phyloP scores from a whole-genome alignment of 2,888 invertebrate genomes.

The Synanthedon andrenaeformis region DNA sequence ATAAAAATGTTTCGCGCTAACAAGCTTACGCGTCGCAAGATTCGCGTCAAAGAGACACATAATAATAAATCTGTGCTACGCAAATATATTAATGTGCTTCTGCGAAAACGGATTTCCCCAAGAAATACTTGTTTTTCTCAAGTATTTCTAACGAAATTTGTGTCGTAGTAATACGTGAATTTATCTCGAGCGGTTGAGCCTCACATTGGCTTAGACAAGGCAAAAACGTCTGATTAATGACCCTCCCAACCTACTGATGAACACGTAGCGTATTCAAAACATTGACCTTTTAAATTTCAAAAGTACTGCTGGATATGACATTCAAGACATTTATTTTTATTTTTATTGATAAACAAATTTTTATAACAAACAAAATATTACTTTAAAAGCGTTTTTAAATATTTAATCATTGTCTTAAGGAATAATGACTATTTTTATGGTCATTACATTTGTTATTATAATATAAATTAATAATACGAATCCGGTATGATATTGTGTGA shows the following conservation, averaged over 20 bases:
- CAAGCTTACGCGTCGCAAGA: too few species aligned
- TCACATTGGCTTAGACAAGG: conserved; percentile 9
- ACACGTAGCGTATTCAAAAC: conserved; percentile 26
- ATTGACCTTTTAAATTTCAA: conserved; percentile 3
- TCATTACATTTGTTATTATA: too few species aligned
- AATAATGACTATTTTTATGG: too few species aligned
- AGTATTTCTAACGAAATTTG: conserved; percentile 14
- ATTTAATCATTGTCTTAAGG: not conserved
- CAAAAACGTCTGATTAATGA: conserved; percentile 47
- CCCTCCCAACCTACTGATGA: conserved; percentile 21
- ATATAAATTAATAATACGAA: too few species aligned
- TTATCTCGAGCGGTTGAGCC: conserved; percentile 13
- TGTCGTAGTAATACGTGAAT: conserved; percentile 20
- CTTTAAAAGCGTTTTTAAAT: not conserved
- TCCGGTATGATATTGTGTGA: too few species aligned
- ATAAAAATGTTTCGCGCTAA: too few species aligned
- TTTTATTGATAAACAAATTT: too few species aligned
- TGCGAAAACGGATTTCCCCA: conserved; percentile 1
- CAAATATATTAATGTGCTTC: not conserved
- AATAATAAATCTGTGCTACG: too few species aligned
- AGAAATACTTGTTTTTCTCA: conserved; percentile 2
- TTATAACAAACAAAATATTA: too few species aligned
- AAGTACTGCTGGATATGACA: not conserved
- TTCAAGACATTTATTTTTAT: too few species aligned
- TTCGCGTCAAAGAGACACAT: too few species aligned